Evolutionary conservation across 2,797 vertebrate genomes (phyloP), one percentile per base, ranked within the genome.

Genomic region (Neosilurus mollespiculum): DNA sequence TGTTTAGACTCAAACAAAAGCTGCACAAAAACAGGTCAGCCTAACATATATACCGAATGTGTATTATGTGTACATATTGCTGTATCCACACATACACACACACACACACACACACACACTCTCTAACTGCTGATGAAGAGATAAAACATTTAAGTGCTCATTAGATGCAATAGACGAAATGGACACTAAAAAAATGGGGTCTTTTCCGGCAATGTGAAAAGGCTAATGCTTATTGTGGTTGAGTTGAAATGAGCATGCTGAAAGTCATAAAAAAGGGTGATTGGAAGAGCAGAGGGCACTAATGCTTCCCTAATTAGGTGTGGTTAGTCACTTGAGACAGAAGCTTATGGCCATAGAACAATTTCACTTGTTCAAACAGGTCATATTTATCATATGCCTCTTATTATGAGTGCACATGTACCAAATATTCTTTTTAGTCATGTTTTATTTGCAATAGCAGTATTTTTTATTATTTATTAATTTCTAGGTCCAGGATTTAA

Each of bases 131-230:
- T 86, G 72, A 85, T 81, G 51, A 85, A 43, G 80, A 87, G 70
- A 86, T 86, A 58, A 87, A 73, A 53, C 81, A 85, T 90, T 90
- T 87, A 84, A 92, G 90, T 92, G 90, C 89, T 89, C 87, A 88
- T 91, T 92, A 88, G 62, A 85, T 88, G 87, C 82, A 86, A 85
- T 64, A 87, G 49, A 83, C 86, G 87, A 90, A 89, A 91, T 87
- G 80, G 87, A 88, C 81, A 86, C 80, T 84, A 59, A 58, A 54
- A 86, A 81, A 89, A 89, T n/a, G 70, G 20, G 72, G 26, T 81
- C 18, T 84, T 81, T 62, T 71, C 78, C 87, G 84, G 71, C 89
- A 86, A 81, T 83, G 53, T 86, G 88, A 87, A 89, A 78, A 83
- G 37, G 84, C 83, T 91, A 89, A 92, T 90, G 89, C 82, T 85